Evolutionary conservation across 1,140 invertebrate species (phyloP).

Genomic region (Cotesia chilonis): DNA sequence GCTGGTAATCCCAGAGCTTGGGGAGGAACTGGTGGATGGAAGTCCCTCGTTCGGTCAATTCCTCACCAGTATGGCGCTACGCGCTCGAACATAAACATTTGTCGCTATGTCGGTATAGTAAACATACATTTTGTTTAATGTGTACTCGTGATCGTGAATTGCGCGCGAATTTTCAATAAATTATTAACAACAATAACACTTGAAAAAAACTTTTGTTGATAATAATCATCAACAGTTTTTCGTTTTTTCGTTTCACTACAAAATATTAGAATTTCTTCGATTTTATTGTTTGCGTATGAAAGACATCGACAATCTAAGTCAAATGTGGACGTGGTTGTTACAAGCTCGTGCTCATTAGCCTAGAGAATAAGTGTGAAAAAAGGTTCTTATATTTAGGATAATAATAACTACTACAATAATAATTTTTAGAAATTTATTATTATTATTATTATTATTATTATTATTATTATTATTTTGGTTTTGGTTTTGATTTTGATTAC

Average conservation of each 20-base stretch:
- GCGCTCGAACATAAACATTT: conserved; percentile 53
- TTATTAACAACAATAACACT: too few species aligned
- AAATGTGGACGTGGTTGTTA: conserved; percentile 3
- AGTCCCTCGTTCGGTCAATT: conserved; percentile 61
- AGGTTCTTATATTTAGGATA: too few species aligned
- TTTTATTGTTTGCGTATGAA: background rate
- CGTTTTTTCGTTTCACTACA: too few species aligned
- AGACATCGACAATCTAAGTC: background rate
- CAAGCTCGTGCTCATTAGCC: conserved; percentile 6
- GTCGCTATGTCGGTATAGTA: conserved; percentile 33
- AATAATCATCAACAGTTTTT: too few species aligned
- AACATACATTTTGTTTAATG: conserved; percentile 18
- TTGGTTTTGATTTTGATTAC: too few species aligned
- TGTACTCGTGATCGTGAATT: conserved; percentile 33
- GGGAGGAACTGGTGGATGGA: conserved; percentile 43
- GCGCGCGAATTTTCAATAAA: conserved; percentile 2
- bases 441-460: too few species aligned
- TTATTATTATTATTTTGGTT: too few species aligned
- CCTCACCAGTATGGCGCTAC: conserved; percentile 63
- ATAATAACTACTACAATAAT: too few species aligned
- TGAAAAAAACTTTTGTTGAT: too few species aligned
- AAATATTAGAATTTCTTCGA: too few species aligned
- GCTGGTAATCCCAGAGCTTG: conserved; percentile 31
- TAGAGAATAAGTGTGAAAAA: background rate
- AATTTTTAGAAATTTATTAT: too few species aligned